Evolutionary conservation across 2,113 vertebrate species (phyloP), one percentile per base, ranked within the genome.

Genomic region (Drymodes brunneopygia): DNA sequence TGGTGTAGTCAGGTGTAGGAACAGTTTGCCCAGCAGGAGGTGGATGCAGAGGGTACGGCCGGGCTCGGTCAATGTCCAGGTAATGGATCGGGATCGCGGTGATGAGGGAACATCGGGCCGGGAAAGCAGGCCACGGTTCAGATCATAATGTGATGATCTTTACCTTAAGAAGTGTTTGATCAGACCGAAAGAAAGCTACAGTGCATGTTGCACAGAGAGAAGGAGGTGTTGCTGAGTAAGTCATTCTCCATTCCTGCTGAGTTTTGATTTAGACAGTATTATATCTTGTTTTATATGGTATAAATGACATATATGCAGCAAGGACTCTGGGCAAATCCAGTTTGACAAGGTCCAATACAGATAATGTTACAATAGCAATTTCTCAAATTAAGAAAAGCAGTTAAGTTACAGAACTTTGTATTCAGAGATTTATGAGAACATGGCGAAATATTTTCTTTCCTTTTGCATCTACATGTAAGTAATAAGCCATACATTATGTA

Each of bases 401-500:
- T 58, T 70, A 38, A 65, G 8, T 66, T 88, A 45, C 17, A 45
- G 20, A 31, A 13, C n/a, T 45, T 84, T 25, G 3, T 88, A 61
- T 71, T 35, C 28, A 57, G 48, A 64, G 36, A 4, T 33, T 53
- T 81, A 31, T 61, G 42, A 71, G 8, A 40, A 64, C 0, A 0
- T 11, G 5, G 11, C 38, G 62, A 51, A 83, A 14, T 13, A 38
- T 13, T 56, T 35, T 53, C 57, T 87, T 20, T 12, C 12, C 20
- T 33, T 84, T 84, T 56, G 8, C 0, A 0, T 61, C 2, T 85
- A 3, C 2, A 0, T 18, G 8, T 28, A 53, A 69, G 15, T 50
- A 71, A 12, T 42, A 38, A 79, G 27, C 20, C 4, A 22, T 22
- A 6, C 48, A 5, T 42, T 84, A 15, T 27, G 17, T 33, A 58